These are phyloP conservation scores for Noctilio leporinus DNA, from an alignment of 2,113 vertebrate species.

Conservation along the genomic window DNA sequence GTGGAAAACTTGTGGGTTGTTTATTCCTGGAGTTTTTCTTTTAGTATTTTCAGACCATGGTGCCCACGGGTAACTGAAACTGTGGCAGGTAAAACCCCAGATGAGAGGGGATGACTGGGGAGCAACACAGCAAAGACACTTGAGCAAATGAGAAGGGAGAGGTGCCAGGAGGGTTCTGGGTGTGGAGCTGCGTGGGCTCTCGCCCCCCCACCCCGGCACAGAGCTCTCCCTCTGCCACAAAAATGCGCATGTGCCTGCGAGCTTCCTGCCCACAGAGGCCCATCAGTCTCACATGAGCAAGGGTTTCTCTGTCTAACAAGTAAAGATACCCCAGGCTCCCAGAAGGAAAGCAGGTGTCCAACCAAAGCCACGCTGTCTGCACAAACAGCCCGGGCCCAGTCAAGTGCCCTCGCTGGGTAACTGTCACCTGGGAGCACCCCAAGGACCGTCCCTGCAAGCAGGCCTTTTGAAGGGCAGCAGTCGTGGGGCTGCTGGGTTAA, in stretches of 20 bases:
- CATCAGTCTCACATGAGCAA: background rate
- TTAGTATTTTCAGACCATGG: background rate
- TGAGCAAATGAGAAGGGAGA: background rate
- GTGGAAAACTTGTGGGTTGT: background rate
- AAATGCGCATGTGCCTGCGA: background rate
- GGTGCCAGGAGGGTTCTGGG: background rate
- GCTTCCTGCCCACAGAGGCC: background rate
- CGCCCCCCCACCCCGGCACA: background rate
- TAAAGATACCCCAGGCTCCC: background rate
- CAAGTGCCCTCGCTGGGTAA: background rate
- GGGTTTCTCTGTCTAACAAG: background rate
- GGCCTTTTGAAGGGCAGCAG: background rate
- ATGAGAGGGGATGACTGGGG: background rate
- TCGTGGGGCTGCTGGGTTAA: background rate
- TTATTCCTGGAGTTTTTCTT: background rate
- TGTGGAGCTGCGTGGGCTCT: rapidly evolving
- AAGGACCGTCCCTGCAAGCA: background rate
- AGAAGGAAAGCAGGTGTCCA: background rate
- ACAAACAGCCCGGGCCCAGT: background rate
- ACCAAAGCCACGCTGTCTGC: background rate
- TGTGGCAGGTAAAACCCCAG: background rate
- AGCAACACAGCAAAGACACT: too few species aligned
- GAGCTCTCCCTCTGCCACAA: background rate
- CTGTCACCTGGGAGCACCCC: background rate
- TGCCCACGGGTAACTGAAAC: background rate